Conservation (phyloP, 2,888 invertebrate genomes). For the Resseliella maxima region DNA sequence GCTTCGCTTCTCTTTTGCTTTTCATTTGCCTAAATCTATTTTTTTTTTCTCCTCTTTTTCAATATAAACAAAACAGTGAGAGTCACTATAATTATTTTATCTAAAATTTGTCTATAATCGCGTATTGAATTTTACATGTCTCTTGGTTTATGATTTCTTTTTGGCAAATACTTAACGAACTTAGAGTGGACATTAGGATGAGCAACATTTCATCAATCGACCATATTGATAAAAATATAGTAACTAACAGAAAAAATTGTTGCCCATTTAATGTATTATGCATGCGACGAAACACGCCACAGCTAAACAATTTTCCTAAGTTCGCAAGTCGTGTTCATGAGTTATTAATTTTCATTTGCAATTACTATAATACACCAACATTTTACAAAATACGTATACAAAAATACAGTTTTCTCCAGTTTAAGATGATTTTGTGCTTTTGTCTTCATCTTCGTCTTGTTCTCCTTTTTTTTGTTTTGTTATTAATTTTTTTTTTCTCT, state of each 20-base stretch:
- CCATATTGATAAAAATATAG: too few species aligned
- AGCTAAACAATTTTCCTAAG: neutral
- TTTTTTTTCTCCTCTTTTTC: neutral
- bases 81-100: conserved; percentile 42
- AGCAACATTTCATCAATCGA: too few species aligned
- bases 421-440: conserved; percentile 3
- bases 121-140: conserved; percentile 40
- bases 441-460: neutral
- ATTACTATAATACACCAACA: conserved; percentile 35
- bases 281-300: neutral
- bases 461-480: neutral
- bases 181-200: neutral
- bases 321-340: neutral
- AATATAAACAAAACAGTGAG: conserved; percentile 23
- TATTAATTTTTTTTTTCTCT: neutral
- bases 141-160: conserved; percentile 31
- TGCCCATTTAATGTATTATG: too few species aligned
- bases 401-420: conserved; percentile 21
- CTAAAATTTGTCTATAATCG: conserved; percentile 48
- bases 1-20: neutral
- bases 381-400: conserved; percentile 45
- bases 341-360: neutral
- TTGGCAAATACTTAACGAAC: neutral
- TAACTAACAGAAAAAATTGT: too few species aligned
- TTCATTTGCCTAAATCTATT: conserved; percentile 31